These are phyloP conservation scores for Drosophila erecta DNA, from an alignment of 1,140 invertebrate genomes.

Conservation along the genomic window DNA sequence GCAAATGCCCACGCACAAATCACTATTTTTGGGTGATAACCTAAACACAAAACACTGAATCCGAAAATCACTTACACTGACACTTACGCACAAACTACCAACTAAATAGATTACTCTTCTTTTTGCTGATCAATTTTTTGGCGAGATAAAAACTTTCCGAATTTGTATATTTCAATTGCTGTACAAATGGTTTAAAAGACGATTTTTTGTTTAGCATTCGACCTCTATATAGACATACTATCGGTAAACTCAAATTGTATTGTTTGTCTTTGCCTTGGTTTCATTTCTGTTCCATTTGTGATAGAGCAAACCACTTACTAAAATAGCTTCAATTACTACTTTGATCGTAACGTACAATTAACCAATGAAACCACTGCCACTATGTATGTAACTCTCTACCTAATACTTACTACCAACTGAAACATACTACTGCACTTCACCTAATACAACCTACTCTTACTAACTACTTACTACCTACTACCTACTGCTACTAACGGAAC, in stretches of 20 bases:
- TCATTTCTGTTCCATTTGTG: constrained; percentile 26
- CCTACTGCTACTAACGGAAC: constrained; percentile 46
- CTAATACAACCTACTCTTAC: constrained; percentile 32
- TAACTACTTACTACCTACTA: constrained; percentile 30
- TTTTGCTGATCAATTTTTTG: constrained; percentile 5
- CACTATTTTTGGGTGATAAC: constrained; percentile 56
- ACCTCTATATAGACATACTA: constrained; percentile 30
- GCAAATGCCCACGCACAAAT: constrained; percentile 45
- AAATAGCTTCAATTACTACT: constrained; percentile 40
- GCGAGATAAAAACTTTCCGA: constrained; percentile 23
- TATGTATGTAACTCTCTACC: constrained; percentile 47
- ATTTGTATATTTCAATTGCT: constrained; percentile 55
- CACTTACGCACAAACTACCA: constrained; percentile 12
- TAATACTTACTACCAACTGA: constrained; percentile 24
- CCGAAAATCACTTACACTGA: constrained; percentile 10
- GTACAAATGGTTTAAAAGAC: constrained; percentile 56
- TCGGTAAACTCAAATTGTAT: constrained; percentile 57
- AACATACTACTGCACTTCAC: constrained; percentile 37
- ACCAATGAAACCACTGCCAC: constrained; percentile 25
- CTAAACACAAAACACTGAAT: constrained; percentile 29
- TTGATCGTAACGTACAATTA: constrained; percentile 26
- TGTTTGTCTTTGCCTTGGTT: constrained; percentile 43
- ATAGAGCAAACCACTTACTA: constrained; percentile 42
- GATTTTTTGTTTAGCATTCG: constrained; percentile 60
- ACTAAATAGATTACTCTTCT: constrained; percentile 28